Conservation (phyloP, 2,113 vertebrate species). For the Colossoma macropomum region DNA sequence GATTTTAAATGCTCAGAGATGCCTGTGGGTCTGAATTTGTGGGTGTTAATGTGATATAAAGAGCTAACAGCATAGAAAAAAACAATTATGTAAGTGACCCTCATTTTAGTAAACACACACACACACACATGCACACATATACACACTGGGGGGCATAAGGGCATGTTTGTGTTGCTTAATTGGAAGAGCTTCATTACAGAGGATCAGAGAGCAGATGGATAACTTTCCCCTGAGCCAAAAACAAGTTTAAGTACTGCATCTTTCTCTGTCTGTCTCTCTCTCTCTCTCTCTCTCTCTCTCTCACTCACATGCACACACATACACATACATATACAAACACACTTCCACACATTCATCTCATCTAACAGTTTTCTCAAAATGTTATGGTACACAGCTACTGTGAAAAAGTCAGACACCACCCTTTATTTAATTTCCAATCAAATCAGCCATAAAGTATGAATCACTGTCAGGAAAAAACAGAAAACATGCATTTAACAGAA, state of each 20-base stretch:
- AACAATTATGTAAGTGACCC: constrained; percentile 33
- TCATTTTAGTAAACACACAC: constrained; percentile 23
- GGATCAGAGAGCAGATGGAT: constrained; percentile 9
- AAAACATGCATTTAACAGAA: too few species aligned
- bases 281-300: not conserved
- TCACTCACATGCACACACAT: too few species aligned
- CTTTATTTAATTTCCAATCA: too few species aligned
- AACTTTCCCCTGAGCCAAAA: constrained; percentile 16
- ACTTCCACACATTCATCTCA: not conserved
- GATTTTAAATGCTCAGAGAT: not conserved
- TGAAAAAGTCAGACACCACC: too few species aligned
- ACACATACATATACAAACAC: not conserved
- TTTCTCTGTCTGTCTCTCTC: not conserved
- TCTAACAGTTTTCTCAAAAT: not conserved
- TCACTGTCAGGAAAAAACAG: too few species aligned
- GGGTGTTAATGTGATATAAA: not conserved
- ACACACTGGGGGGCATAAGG: not conserved
- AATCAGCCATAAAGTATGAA: too few species aligned
- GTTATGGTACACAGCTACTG: not conserved
- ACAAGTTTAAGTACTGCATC: not conserved
- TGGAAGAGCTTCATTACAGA: constrained; percentile 23
- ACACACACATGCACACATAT: not conserved
- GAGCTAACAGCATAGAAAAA: not conserved
- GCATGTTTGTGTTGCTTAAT: constrained; percentile 33
- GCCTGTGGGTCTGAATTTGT: not conserved